A percentile compares a stretch with the other conserved stretches of the same genome.
phyloP scores from a whole-genome alignment of 2,797 vertebrate species.

The Epinephelus malabaricus region DNA sequence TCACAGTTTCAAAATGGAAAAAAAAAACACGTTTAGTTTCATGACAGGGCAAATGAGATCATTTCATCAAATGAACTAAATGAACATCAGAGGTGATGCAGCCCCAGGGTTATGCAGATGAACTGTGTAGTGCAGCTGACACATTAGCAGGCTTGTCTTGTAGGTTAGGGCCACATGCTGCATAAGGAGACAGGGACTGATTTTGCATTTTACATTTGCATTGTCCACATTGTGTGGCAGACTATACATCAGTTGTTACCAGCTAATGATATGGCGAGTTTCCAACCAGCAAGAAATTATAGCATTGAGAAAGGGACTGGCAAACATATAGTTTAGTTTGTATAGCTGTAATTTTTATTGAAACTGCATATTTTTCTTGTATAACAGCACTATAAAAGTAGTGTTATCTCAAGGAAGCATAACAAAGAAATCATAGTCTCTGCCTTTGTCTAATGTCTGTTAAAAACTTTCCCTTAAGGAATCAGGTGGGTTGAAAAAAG shows the following conservation, averaged over 20 bases:
- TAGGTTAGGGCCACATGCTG: conserved; percentile 25
- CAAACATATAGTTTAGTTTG: not conserved
- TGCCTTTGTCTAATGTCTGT: conserved; percentile 42
- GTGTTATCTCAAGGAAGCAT: conserved; percentile 29
- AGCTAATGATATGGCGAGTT: conserved; percentile 24
- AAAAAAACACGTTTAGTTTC: conserved; percentile 62
- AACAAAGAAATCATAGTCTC: conserved; percentile 41
- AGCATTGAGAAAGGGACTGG: not conserved
- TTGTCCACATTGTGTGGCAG: conserved; percentile 16
- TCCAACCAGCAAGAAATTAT: conserved; percentile 9
- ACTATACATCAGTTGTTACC: conserved; percentile 17
- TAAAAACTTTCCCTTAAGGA: conserved; percentile 48
- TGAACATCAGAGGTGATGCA: conserved; percentile 65
- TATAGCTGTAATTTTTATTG: not conserved
- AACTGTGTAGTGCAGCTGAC: conserved; percentile 48
- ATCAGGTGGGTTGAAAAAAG: conserved; percentile 59
- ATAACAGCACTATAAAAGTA: conserved; percentile 5
- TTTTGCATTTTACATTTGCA: conserved; percentile 36
- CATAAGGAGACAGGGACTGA: conserved; percentile 30
- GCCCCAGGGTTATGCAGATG: conserved; percentile 70
- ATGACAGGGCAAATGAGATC: conserved; percentile 68
- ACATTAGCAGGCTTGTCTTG: conserved; percentile 57
- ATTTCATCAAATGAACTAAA: conserved; percentile 64
- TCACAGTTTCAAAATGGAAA: conserved; percentile 51
- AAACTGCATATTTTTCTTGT: conserved; percentile 4